Base-by-base conservation (phyloP, 2,797 vertebrate species). In the Cyprinodon diabolis region DNA sequence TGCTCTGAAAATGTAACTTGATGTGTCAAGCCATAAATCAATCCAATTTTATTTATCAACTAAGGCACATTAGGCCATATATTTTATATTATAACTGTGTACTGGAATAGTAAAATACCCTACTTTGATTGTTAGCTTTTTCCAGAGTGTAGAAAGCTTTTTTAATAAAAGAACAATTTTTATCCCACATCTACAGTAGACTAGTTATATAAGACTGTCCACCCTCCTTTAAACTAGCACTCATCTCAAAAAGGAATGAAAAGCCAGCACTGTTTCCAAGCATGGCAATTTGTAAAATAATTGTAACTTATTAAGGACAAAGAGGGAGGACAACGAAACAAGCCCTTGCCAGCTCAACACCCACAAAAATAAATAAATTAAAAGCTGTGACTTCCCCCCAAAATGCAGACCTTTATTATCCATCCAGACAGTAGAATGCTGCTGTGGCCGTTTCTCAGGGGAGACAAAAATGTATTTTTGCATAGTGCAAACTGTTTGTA, bases 321-420 rank as follows among this genome's bases (percentile, higher is more conserved):
- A 73, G 88, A 75, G 82, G 90, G 90, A 90, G 89, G 90, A 91
- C 88, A 86, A 82, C 72, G 85, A 84, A 87, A 87, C 84, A 88
- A 83, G 84, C 82, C 77, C 77, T 83, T 90, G 86, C 79, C 86
- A 82, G 80, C 72, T 74, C 68, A 80, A 87, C 66, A 82, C 48
- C 15, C 69, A 82, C 67, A 62, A 81, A 88, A 63, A 63, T 45
- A 63, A 63, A 63, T 45, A 63, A 63, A 63, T 63, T 21, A 86
- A 86, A 84, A 86, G 78, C 84, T 55, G 68, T 19, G 66, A 68
- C 56, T 81, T 78, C 21, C 69, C 23, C 74, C 65, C 63, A 51
- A 65, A 69, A 55, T 69, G 25, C 66, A 72, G 71, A 45, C 74
- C 67, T 80, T 52, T n/a, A 45, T 66, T 45, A 78, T 79, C 75